Base-by-base conservation (phyloP, 2,797 vertebrate species). In the Alosa sapidissima region DNA sequence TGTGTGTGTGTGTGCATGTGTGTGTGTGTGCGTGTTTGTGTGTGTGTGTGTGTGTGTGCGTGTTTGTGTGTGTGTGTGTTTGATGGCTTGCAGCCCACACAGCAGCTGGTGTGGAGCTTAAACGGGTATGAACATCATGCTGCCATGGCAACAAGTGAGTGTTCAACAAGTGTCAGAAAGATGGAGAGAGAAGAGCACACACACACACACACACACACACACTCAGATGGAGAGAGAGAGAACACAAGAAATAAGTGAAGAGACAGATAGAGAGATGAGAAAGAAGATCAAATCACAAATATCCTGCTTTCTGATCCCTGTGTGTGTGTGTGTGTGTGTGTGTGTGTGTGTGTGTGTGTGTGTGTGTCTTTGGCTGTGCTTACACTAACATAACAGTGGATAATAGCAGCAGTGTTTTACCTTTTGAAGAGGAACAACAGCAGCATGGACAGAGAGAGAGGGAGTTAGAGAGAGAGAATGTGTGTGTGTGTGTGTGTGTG, bases 41-140 rank as follows among this genome's bases (percentile, higher is more conserved):
- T 83, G 86, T 84, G 87, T 60, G 81, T 45, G 85, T 9, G 81
- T 85, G 84, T 86, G 28, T 41, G 6, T 9, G 81, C 19, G 81
- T 16, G 52, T 21, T 52, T 41, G 81, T 33, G 75, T 60, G 82
- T 81, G 84, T 54, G 72, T 16, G 82, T 47, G 47, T 68, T 81
- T 84, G 65, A 72, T 72, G 65, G 65, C 65, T 72, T 33, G 28
- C 13, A 16, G 65, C 65, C 65, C 65, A 72, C 65, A 33, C 65
- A 72, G 65, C 65, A 72, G 65, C 65, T 72, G 65, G 65, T 72
- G 13, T 68, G 21, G 62, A 24, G 28, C 33, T 72, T 72, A 72
- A 72, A 72, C 28, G 65, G 65, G 28, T 16, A 14, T 41, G 65
- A 33, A 72, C 65, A 72, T 41, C 65, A 36, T 41, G 65, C 65